Conservation (phyloP, 64 coral and sea anemone genomes). For the Stichodactyla helianthus region DNA sequence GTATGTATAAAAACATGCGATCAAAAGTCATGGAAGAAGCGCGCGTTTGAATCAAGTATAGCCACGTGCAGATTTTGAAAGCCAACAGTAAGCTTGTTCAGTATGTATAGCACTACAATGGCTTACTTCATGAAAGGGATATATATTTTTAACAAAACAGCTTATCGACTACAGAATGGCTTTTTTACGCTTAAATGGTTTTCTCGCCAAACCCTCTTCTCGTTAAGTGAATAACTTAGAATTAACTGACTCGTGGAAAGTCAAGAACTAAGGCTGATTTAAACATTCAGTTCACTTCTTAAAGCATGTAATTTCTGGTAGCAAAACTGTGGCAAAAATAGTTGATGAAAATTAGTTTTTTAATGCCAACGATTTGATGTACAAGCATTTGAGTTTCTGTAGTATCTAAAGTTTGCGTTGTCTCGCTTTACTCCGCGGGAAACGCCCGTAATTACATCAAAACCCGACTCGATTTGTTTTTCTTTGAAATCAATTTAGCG, state of each 20-base stretch:
- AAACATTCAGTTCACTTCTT: too few species aligned
- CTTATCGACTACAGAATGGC: not conserved
- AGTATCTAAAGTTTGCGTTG: not conserved
- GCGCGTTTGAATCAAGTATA: not conserved
- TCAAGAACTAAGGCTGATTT: too few species aligned
- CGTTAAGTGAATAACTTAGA: not conserved
- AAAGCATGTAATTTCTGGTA: too few species aligned
- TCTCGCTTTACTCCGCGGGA: not conserved
- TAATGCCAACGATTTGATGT: too few species aligned
- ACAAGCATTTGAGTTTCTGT: not conserved
- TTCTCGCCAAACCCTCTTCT: not conserved
- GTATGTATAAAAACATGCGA: not conserved
- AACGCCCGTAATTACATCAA: not conserved
- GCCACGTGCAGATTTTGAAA: not conserved
- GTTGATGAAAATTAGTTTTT: too few species aligned
- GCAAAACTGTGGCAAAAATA: too few species aligned
- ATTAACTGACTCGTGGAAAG: too few species aligned
- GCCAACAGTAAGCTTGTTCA: not conserved
- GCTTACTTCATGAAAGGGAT: not conserved
- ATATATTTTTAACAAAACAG: not conserved
- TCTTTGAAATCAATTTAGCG: not conserved
- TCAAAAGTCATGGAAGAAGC: not conserved
- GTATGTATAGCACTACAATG: not conserved
- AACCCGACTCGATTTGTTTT: not conserved
- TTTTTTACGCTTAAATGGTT: constrained; percentile 1